Conservation (phyloP, 2,797 vertebrate species). For the Lithobates pipiens region DNA sequence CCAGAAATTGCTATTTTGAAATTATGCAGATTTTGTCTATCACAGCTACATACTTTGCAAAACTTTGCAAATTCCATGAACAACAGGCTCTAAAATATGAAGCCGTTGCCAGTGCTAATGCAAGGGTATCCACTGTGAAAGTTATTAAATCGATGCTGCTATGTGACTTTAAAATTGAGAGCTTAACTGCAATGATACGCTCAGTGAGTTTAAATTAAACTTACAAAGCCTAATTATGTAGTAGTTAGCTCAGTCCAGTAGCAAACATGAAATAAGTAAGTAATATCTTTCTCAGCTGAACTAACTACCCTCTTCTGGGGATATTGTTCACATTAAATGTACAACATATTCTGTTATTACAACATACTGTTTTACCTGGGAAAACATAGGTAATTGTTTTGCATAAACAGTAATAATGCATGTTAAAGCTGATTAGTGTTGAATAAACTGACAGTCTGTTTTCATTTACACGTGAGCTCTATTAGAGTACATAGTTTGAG, state of each 20-base stretch:
- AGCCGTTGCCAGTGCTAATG: constrained; percentile 42
- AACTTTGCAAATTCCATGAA: constrained; percentile 7
- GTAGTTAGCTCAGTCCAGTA: constrained; percentile 43
- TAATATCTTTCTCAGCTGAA: constrained; percentile 38
- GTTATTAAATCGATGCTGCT: constrained; percentile 53
- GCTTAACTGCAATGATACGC: constrained; percentile 60
- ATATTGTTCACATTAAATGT: constrained; percentile 17
- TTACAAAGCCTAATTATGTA: constrained; percentile 58
- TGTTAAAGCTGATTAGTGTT: constrained; percentile 7
- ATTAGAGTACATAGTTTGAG: background rate
- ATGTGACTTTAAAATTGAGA: constrained; percentile 56
- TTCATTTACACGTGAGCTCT: background rate
- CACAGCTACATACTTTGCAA: background rate
- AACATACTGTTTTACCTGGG: constrained; percentile 27
- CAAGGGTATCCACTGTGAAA: constrained; percentile 60
- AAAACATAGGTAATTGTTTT: constrained; percentile 13
- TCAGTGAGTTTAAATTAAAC: constrained; percentile 60
- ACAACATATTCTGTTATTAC: constrained; percentile 18
- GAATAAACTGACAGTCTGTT: background rate
- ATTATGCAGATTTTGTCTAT: background rate
- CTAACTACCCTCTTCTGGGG: constrained; percentile 10
- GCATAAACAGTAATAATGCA: constrained; percentile 7
- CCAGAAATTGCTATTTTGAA: background rate
- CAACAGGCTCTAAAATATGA: constrained; percentile 49
- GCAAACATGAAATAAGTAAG: constrained; percentile 53